Conservation (phyloP, 2,888 invertebrate species). For the Drosophila robusta region DNA sequence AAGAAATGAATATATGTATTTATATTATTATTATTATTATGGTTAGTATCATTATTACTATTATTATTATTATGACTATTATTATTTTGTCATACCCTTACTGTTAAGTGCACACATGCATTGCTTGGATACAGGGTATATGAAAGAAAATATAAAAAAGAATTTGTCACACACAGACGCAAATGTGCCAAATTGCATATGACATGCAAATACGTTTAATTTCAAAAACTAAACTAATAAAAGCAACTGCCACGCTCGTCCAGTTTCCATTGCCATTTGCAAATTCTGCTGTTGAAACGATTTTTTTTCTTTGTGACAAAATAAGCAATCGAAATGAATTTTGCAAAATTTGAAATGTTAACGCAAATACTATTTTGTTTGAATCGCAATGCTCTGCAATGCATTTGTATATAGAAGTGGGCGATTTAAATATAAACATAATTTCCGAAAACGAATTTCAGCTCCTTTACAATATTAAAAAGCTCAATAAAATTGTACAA, state of each 20-base stretch:
- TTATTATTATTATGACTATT: too few relatives aligned
- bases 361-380: slow-evolving; percentile 36
- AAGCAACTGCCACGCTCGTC: slow-evolving; percentile 41
- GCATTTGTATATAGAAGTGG: not conserved
- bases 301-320: slow-evolving; percentile 14
- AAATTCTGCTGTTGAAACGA: slow-evolving; percentile 33
- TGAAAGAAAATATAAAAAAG: slow-evolving; percentile 8
- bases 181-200: slow-evolving; percentile 60
- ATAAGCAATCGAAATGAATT: slow-evolving; percentile 62
- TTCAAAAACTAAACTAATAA: slow-evolving; percentile 80
- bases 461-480: too few relatives aligned
- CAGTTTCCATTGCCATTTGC: slow-evolving; percentile 30
- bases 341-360: slow-evolving; percentile 50
- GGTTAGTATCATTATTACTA: too few relatives aligned
- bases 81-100: too few relatives aligned
- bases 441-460: too few relatives aligned
- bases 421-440: not conserved
- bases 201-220: slow-evolving; percentile 80
- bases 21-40: too few relatives aligned
- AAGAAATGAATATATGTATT: too few relatives aligned
- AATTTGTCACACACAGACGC: slow-evolving; percentile 29
- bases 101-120: not conserved
- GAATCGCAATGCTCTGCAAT: slow-evolving; percentile 17
- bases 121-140: slow-evolving; percentile 10
- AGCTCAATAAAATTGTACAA: too few relatives aligned